Base-by-base conservation (phyloP, 1,140 invertebrate genomes). In the Drosophila pruinosa region DNA sequence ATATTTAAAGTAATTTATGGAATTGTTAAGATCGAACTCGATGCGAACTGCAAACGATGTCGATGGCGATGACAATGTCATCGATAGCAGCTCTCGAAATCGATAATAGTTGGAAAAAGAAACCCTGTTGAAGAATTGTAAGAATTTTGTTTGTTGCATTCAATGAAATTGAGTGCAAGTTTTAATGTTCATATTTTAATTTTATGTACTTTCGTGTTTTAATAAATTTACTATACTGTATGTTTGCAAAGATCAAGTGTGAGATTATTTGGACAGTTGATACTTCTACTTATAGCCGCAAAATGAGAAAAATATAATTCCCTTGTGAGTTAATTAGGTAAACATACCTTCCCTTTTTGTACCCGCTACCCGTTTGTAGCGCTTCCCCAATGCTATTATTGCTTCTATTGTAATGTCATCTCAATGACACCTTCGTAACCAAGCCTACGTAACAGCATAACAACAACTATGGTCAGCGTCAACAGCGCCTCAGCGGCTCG, bases 151-250 rank as follows among this genome's bases (percentile, higher is more conserved):
- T 34, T 28, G 14, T 39, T 17, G 4, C 68, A 41, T 65, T 77
- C 73, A 81, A 81, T 81, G 8, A 61, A 81, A 81, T 81, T 81
- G 78, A 61, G 63, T 63, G 73, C n/a, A 22, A 36, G 19, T 56
- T 58, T 72, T 58, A 57, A 53, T 38, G 38, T 15, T 52, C 22
- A 59, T 80, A 67, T 75, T 75, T 75, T 72, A 75, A 36, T 68
- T 39, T 24, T 31, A 5, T 50, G 47, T 50, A 50, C 14, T 31
- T 31, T 31, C 28, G 52, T 63, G 61, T 79, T 77, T 75, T 59
- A 45, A 52, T 64, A 15, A 76, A 80, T 67, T 56, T 38, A 34
- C 59, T 65, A 8, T 59, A 26, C 31, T 31, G 45, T 28, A 57
- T 26, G 6, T 28, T 8, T 48, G 4, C 2, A 31, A 2, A 26